These are phyloP conservation scores for Sebastes kiyomatsui DNA, from an alignment of 2,797 vertebrate species.

Conservation along the genomic window DNA sequence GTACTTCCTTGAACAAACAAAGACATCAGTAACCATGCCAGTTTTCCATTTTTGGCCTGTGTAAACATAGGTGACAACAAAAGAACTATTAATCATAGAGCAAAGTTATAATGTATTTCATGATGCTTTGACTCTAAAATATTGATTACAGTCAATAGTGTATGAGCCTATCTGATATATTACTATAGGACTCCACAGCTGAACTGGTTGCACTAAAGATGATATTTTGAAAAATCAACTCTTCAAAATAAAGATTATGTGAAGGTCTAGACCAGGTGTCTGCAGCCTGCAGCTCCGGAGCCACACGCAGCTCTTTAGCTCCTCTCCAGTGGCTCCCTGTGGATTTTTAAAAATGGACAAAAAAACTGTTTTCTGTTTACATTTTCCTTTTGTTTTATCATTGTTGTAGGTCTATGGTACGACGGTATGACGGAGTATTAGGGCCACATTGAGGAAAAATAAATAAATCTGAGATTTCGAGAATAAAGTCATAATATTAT, in stretches of 20 bases:
- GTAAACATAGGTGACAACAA: neutral
- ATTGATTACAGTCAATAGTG: neutral
- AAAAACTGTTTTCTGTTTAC: too few species aligned
- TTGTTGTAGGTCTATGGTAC: too few species aligned
- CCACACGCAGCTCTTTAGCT: too few species aligned
- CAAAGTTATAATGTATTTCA: neutral
- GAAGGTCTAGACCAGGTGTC: neutral
- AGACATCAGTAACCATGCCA: neutral
- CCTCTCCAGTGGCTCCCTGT: too few species aligned
- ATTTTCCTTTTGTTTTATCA: too few species aligned
- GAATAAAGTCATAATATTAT: too few species aligned
- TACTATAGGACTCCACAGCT: neutral
- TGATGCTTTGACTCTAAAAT: neutral
- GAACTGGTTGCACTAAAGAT: neutral
- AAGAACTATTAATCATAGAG: neutral
- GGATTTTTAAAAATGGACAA: too few species aligned
- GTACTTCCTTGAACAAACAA: slow-evolving; percentile 29
- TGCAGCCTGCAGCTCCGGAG: too few species aligned
- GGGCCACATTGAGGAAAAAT: too few species aligned
- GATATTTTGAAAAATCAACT: neutral
- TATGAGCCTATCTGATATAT: neutral
- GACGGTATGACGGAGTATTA: too few species aligned
- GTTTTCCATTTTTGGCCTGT: neutral
- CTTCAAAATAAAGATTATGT: neutral
- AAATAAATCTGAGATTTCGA: too few species aligned